Base-by-base conservation (phyloP, 2,797 vertebrate genomes). In the Acanthopagrus latus region DNA sequence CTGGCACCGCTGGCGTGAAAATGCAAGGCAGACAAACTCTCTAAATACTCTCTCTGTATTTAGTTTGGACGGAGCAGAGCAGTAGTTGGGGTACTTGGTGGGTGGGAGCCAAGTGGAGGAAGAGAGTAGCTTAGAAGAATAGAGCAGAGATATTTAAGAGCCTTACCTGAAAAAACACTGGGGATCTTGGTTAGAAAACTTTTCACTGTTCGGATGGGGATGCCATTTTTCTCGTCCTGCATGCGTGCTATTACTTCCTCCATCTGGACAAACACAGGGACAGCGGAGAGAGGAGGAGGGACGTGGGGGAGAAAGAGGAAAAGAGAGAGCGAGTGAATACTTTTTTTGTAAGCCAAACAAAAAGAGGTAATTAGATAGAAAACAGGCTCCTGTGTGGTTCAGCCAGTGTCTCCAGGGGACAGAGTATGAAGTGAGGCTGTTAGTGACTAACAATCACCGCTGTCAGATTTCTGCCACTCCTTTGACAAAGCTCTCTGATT, bases 161-260 rank as follows among this genome's bases (percentile, higher is more conserved):
- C 82, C 96, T 97, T 96, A 99, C 98, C 98, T 90, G 97, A 98
- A 95, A 99, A 98, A 88, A 99, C 98, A 88, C 98, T 99, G 82
- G 98, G 97, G 81, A 99, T 99, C 96, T 98, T 99, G 93, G 97
- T 97, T 85, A 99, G 96, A 93, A 99, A 99, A 93, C 97, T 99
- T 96, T 99, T 99, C 91, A 99, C 98, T 33, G 98, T 99, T 71
- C 97, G 96, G 89, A 99, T 99, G 55, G 97, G 97, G 92, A 99
- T 98, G 75, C 98, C 97, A 68, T 96, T 98, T 93, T 98, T 99
- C 88, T 99, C 97, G 68, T 98, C 97, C 93, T 99, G 98, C 98
- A 99, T 99, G 64, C 96, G 96, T 47, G 97, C 96, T 95, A 99
- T 97, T 93, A 99, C 96, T 0, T 98, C 97, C 93, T 99, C 98